A percentile compares a stretch with the other conserved stretches of the same genome.
Evolutionary conservation across 2,888 invertebrate species (phyloP).

Genomic region (Melinaea menophilus): DNA sequence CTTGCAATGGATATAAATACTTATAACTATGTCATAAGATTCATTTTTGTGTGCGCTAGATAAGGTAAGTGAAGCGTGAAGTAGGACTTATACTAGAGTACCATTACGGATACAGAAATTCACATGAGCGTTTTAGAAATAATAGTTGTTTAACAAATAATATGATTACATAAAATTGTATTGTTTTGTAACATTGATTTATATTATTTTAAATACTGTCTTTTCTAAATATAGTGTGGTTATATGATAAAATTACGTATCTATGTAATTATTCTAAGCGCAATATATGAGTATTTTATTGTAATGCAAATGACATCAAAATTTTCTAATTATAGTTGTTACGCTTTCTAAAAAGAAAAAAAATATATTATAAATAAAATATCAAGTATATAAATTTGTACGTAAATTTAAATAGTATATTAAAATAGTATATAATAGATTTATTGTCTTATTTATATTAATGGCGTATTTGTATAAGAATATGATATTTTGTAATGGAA

Average conservation of each 20-base stretch:
- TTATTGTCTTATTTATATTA: too few species aligned
- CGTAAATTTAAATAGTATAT: too few species aligned
- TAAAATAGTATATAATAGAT: too few species aligned
- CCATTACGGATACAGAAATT: neutral
- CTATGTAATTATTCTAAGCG: too few species aligned
- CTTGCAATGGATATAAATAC: neutral
- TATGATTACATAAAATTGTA: neutral
- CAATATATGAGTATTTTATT: neutral
- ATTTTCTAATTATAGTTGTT: constrained; percentile 24
- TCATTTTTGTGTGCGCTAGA: neutral
- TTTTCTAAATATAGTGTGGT: too few species aligned
- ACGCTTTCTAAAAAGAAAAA: constrained; percentile 22
- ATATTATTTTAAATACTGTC: too few species aligned
- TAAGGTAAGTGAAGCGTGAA: neutral
- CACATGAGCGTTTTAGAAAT: neutral
- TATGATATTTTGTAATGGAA: too few species aligned
- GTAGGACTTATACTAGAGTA: constrained; percentile 3
- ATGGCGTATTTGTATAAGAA: too few species aligned
- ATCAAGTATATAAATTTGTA: neutral
- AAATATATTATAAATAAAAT: constrained; percentile 16
- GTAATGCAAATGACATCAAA: constrained; percentile 11
- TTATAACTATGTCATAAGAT: constrained; percentile 1
- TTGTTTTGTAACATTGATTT: neutral
- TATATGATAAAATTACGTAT: too few species aligned
- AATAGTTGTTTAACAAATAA: neutral